Evolutionary conservation across 2,113 vertebrate genomes (phyloP).

Genomic region (Tyto alba): DNA sequence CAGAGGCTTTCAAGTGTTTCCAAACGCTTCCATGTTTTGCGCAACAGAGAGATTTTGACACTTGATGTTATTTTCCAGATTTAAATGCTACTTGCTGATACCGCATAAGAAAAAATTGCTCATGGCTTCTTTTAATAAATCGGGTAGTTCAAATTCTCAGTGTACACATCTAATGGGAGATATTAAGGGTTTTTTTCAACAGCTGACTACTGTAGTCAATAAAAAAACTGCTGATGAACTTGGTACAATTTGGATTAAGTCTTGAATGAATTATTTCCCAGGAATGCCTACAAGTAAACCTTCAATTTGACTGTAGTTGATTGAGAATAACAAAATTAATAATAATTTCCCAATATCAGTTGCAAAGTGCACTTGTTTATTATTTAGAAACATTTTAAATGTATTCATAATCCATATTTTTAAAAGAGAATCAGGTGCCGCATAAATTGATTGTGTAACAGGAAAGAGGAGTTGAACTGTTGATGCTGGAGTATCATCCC

Average conservation of each 20-base stretch:
- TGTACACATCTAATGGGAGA: neutral
- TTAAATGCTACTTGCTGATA: neutral
- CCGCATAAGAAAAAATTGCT: neutral
- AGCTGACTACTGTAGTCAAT: neutral
- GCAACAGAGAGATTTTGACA: neutral
- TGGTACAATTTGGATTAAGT: neutral
- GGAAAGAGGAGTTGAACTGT: neutral
- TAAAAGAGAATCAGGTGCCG: neutral
- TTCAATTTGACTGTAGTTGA: neutral
- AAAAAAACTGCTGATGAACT: neutral
- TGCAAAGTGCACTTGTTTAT: neutral
- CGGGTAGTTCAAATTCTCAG: neutral
- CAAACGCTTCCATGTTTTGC: neutral
- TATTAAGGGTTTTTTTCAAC: neutral
- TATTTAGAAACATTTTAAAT: neutral
- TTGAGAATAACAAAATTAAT: neutral
- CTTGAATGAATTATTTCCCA: neutral
- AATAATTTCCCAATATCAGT: neutral
- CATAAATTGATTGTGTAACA: neutral
- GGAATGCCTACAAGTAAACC: neutral
- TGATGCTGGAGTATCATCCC: neutral
- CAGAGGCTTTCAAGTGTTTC: neutral
- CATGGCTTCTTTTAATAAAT: neutral
- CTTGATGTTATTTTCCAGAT: neutral
- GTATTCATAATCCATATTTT: neutral